Evolutionary conservation across 2,888 invertebrate species (phyloP).

Genomic region (Amiota minor): DNA sequence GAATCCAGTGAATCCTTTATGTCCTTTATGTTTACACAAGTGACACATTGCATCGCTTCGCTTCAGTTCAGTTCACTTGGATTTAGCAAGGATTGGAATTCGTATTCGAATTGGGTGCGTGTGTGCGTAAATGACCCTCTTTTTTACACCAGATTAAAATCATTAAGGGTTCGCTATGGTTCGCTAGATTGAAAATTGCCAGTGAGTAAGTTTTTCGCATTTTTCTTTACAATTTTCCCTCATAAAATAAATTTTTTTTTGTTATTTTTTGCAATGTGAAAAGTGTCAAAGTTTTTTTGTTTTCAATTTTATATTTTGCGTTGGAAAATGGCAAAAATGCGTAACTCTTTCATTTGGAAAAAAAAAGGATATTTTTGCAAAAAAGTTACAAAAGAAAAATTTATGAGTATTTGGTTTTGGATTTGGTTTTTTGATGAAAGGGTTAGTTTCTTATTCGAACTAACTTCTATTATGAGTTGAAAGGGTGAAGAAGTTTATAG

Average conservation of each 20-base stretch:
- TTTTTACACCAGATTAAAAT: slow-evolving; percentile 31
- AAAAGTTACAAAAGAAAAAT: slow-evolving; percentile 50
- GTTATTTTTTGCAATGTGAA: slow-evolving; percentile 50
- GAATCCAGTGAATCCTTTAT: slow-evolving; percentile 19
- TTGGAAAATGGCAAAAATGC: slow-evolving; percentile 45
- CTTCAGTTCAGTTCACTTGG: slow-evolving; percentile 29
- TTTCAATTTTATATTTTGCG: neutral
- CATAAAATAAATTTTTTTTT: slow-evolving; percentile 24
- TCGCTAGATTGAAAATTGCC: slow-evolving; percentile 22
- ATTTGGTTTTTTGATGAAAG: slow-evolving; percentile 43
- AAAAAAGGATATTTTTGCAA: slow-evolving; percentile 47
- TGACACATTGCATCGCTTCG: neutral
- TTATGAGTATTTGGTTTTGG: neutral
- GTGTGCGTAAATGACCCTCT: slow-evolving; percentile 54
- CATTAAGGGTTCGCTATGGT: slow-evolving; percentile 24
- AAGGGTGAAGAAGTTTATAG: no score
- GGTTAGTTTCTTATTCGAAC: slow-evolving; percentile 39
- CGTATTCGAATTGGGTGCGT: neutral
- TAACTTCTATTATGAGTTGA: slow-evolving; percentile 18
- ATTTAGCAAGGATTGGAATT: slow-evolving; percentile 28
- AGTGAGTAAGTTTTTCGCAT: slow-evolving; percentile 32
- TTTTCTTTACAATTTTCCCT: slow-evolving; percentile 14
- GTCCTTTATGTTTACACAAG: slow-evolving; percentile 14
- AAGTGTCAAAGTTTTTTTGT: slow-evolving; percentile 50
- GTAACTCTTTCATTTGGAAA: slow-evolving; percentile 56